Evolutionary conservation across 2,888 invertebrate genomes (phyloP), one percentile per base, ranked within the genome.

Genomic region (Ormia ochracea): DNA sequence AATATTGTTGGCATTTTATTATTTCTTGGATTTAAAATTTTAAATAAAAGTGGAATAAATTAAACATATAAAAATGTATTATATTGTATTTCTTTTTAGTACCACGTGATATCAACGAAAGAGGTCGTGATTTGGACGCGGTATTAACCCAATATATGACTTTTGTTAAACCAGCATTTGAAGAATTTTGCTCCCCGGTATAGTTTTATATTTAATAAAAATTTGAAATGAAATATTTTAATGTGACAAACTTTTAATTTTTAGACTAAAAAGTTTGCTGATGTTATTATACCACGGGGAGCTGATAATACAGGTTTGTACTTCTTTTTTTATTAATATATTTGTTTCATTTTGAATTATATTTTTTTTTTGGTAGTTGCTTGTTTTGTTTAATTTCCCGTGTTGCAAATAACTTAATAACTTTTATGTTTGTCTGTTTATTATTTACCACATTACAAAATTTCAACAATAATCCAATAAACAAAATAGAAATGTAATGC

Each of bases 121-220:
- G 98, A 82, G 97, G 98, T 0, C 91, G 99, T 43, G 96, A 98
- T 88, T 91, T 99, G 87, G 98, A 98, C 86, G 95, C 96, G 85
- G 97, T 99, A 9, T 92, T 99, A 31, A 95, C 95, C 86, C 98
- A 99, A 88, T 99, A 99, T 90, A 98, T 97, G 94, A 96, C 95
- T 86, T 97, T 95, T 89, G 99, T 99, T 2, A 99, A 99, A 90
- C 99, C 99, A n/a, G 99, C 99, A 2, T 99, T 99, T 90, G 99
- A 99, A 89, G 98, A 98, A 90, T 99, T 99, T 91, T 99, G 98
- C 89, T 92, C 97, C 84, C 99, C 99, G 81, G 97, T 97, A 91
- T 93, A 93, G 1, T 17, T 50, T 23, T 14, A 7, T 28, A 12
- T 28, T 1, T 4, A 7, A 41, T 5, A 12, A 1, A 26, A 28